Conservation (phyloP, 1,140 invertebrate genomes). For the Zaprionus capensis region DNA sequence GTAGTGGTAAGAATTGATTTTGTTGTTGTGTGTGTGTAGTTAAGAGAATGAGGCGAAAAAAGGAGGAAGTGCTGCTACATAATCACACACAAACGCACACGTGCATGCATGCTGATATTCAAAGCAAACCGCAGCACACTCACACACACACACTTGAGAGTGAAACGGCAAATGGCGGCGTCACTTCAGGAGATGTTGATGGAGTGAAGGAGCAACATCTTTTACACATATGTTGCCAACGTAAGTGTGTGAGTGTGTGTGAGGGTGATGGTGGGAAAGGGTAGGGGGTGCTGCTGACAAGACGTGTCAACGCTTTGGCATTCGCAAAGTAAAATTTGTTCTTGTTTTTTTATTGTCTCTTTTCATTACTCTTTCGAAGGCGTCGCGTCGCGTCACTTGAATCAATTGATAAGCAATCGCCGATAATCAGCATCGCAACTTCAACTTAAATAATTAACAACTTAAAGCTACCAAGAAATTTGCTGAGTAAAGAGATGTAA, state of each 20-base stretch:
- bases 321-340: conserved; percentile 13
- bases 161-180: conserved; percentile 41
- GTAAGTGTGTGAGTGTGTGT: conserved; percentile 10
- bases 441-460: conserved; percentile 30
- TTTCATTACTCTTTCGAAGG: conserved; percentile 12
- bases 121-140: conserved; percentile 25
- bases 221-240: conserved; percentile 43
- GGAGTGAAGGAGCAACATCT: conserved; percentile 44
- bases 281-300: conserved; percentile 19
- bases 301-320: conserved; percentile 46
- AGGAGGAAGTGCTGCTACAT: conserved; percentile 14
- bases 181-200: conserved; percentile 34
- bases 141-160: neutral
- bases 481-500: conserved; percentile 7
- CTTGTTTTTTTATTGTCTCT: neutral
- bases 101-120: conserved; percentile 8
- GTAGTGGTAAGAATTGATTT: conserved; percentile 46
- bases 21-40: conserved; percentile 5
- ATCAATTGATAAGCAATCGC: conserved; percentile 32
- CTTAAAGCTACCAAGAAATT: conserved; percentile 17
- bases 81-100: conserved; percentile 5
- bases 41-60: neutral
- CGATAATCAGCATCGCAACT: conserved; percentile 31
- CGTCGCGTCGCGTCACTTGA: conserved; percentile 13
- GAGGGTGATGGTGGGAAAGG: too few relatives aligned